Evolutionary conservation across 1,140 invertebrate genomes (phyloP).

Genomic region (Drosophila bipectinata): DNA sequence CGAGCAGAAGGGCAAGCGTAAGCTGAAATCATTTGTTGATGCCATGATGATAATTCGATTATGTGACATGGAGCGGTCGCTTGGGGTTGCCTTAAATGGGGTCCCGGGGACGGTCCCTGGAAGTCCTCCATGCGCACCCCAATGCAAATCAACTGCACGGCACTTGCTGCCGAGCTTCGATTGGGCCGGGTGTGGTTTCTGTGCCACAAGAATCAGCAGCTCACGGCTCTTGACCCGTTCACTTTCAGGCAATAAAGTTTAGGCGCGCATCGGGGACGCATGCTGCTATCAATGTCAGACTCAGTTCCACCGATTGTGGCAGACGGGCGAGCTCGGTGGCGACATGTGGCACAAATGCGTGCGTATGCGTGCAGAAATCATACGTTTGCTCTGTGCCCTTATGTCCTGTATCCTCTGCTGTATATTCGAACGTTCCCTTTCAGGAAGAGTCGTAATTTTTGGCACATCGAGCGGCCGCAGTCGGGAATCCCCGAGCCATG

Average conservation of each 20-base stretch:
- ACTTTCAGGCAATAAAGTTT: slow-evolving; percentile 27
- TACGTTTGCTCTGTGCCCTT: slow-evolving; percentile 34
- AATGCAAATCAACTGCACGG: neutral
- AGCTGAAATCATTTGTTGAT: slow-evolving; percentile 81
- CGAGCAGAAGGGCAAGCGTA: slow-evolving; percentile 37
- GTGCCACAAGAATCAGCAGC: neutral
- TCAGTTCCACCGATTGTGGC: slow-evolving; percentile 39
- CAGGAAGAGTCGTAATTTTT: slow-evolving; percentile 69
- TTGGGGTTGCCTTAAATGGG: slow-evolving; percentile 15
- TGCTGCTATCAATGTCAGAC: slow-evolving; percentile 43
- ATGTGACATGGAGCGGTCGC: slow-evolving; percentile 53
- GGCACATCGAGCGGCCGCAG: slow-evolving; percentile 44
- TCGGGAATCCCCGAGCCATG: slow-evolving; percentile 43
- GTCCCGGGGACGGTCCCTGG: slow-evolving; percentile 3
- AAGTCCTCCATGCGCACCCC: neutral
- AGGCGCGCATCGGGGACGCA: slow-evolving; percentile 18
- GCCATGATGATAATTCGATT: slow-evolving; percentile 82
- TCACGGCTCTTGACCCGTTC: slow-evolving; percentile 9
- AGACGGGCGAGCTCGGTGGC: slow-evolving; percentile 27
- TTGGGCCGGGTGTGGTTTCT: neutral
- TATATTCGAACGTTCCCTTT: slow-evolving; percentile 50
- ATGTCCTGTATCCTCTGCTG: slow-evolving; percentile 29
- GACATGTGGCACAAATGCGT: slow-evolving; percentile 48
- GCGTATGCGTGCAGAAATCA: slow-evolving; percentile 23
- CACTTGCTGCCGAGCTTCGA: neutral